Evolutionary conservation across 2,888 invertebrate genomes (phyloP).

Genomic region (Bimastos eiseni): DNA sequence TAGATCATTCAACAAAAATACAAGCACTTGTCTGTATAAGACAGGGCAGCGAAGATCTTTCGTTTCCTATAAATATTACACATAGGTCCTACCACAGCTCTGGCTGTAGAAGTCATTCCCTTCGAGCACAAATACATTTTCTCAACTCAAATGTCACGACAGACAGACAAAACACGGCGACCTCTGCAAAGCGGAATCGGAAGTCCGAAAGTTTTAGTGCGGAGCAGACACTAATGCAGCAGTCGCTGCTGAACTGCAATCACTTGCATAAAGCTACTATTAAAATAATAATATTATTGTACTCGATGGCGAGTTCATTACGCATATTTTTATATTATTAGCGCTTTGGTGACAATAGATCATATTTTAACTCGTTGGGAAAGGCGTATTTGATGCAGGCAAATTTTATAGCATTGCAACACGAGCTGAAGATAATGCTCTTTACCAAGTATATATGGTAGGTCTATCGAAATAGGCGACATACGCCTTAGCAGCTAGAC

Average conservation of each 20-base stretch:
- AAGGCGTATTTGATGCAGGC: no score
- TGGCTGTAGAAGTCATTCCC: neutral
- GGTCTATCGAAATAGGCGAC: no score
- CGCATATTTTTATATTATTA: no score
- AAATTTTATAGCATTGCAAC: no score
- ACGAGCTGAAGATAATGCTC: no score
- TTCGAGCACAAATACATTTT: slow-evolving; percentile 19
- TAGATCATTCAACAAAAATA: neutral
- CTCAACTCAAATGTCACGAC: neutral
- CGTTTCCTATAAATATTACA: neutral
- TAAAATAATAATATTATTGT: no score
- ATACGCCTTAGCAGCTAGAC: no score
- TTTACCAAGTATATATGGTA: no score
- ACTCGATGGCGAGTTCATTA: no score
- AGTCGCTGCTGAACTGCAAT: neutral
- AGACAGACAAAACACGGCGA: neutral
- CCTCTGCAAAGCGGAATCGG: slow-evolving; percentile 18
- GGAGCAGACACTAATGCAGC: neutral
- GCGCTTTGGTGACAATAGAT: no score
- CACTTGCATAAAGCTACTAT: no score
- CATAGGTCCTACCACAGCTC: slow-evolving; percentile 2
- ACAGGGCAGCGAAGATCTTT: neutral
- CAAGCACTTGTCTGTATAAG: neutral
- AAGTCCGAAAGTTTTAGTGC: neutral
- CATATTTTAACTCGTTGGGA: no score